Conservation (phyloP, 2,113 vertebrate genomes). For the Leucoraja erinaceus region DNA sequence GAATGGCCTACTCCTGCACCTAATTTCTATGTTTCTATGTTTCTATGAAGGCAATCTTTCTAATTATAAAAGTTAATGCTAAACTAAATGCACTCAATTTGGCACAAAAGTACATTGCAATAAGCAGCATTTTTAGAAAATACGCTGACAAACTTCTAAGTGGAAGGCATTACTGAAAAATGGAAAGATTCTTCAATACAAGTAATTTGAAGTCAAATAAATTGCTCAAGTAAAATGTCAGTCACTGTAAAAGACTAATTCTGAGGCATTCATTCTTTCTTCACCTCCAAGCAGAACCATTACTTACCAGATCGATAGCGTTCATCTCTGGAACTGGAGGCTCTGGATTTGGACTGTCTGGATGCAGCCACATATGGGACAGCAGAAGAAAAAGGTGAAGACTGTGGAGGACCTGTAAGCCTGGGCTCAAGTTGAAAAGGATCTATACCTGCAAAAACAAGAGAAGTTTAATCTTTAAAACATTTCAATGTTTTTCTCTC, state of each 20-base stretch:
- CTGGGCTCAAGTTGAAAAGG: conserved; percentile 75
- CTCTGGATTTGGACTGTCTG: conserved; percentile 73
- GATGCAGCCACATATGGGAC: conserved; percentile 53
- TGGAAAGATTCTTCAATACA: neutral
- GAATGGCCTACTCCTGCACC: no score
- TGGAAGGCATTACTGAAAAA: neutral
- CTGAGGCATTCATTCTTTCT: neutral
- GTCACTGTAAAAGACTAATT: neutral
- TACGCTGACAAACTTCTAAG: neutral
- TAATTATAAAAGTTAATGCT: no score
- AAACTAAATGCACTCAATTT: neutral
- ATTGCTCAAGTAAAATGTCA: neutral
- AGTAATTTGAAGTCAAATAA: neutral
- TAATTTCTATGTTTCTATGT: no score
- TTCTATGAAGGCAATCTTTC: neutral
- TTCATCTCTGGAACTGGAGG: conserved; percentile 76
- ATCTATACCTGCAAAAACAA: conserved; percentile 74
- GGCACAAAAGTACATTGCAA: no score
- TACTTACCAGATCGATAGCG: conserved; percentile 86
- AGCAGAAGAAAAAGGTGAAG: conserved; percentile 47
- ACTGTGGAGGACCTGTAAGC: conserved; percentile 49
- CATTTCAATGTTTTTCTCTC: neutral
- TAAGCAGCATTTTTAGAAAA: no score
- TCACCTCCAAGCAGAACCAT: neutral
- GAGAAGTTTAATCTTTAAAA: conserved; percentile 24